These are phyloP conservation scores for Nasua narica DNA, from an alignment of 2,797 vertebrate species.

Conservation along the genomic window DNA sequence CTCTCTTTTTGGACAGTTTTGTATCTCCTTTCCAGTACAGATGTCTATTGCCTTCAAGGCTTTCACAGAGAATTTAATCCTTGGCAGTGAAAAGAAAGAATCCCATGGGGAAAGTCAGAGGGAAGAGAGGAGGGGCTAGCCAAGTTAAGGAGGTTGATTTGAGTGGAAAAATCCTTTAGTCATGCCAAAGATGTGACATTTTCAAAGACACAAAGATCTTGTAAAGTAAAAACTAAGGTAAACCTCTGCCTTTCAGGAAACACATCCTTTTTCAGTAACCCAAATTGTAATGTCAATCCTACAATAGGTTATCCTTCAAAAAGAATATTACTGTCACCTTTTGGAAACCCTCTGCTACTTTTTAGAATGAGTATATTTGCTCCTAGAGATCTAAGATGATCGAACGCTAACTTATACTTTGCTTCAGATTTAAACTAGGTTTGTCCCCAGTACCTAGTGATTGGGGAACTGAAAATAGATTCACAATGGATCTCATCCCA, in stretches of 20 bases:
- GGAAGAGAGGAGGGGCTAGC: not conserved
- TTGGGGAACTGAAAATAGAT: constrained; percentile 39
- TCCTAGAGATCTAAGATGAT: constrained; percentile 31
- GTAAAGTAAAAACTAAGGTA: constrained; percentile 22
- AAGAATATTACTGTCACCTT: constrained; percentile 15
- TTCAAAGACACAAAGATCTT: constrained; percentile 50
- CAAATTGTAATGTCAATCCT: not conserved
- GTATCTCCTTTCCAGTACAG: constrained; percentile 54
- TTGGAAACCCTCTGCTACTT: not conserved
- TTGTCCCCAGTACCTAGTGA: not conserved
- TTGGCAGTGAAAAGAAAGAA: constrained; percentile 55
- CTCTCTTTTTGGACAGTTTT: constrained; percentile 52
- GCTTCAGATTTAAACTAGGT: constrained; percentile 32
- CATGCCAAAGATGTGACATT: constrained; percentile 43
- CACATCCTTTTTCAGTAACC: not conserved
- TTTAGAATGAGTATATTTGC: constrained; percentile 35
- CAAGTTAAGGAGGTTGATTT: constrained; percentile 45
- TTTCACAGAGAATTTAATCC: constrained; percentile 64
- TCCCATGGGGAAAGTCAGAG: constrained; percentile 1
- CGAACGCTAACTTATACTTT: constrained; percentile 32
- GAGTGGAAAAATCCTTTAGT: constrained; percentile 51
- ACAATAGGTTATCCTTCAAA: constrained; percentile 15
- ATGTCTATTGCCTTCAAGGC: constrained; percentile 52
- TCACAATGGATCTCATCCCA: constrained; percentile 1
- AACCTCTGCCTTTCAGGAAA: constrained; percentile 6